A percentile compares a stretch with the other conserved stretches of the same genome.
phyloP scores from a whole-genome alignment of 1,140 invertebrate genomes.

The Drosophila equinoxialis region DNA sequence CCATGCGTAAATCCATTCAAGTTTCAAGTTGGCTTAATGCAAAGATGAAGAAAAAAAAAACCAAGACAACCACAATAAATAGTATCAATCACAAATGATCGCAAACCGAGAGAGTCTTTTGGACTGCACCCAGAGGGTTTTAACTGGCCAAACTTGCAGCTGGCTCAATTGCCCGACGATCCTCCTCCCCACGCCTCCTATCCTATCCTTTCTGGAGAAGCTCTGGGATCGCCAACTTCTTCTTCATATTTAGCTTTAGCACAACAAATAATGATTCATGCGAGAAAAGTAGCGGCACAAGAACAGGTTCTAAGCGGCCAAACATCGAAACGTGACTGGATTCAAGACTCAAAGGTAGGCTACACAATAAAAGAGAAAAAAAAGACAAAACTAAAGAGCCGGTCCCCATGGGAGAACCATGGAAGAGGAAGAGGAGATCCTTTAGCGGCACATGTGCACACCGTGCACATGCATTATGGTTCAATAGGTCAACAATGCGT shows the following conservation, averaged over 20 bases:
- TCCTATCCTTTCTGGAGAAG: background rate
- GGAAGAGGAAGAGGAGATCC: conserved; percentile 33
- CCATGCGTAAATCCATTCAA: conserved; percentile 39
- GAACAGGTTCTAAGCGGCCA: conserved; percentile 67
- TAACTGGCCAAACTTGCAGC: conserved; percentile 75
- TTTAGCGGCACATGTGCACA: conserved; percentile 69
- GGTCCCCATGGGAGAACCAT: background rate
- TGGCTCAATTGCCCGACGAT: conserved; percentile 49
- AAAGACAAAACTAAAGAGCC: conserved; percentile 4
- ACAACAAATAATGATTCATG: conserved; percentile 80
- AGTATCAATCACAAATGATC: conserved; percentile 79
- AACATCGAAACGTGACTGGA: conserved; percentile 56
- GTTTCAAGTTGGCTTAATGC: conserved; percentile 28
- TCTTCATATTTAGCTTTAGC: conserved; percentile 30
- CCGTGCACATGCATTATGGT: conserved; percentile 63
- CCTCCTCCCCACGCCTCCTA: conserved; percentile 15
- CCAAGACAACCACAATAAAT: conserved; percentile 71
- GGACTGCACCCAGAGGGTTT: conserved; percentile 60
- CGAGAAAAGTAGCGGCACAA: conserved; percentile 72
- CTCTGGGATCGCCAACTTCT: background rate
- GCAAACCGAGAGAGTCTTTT: conserved; percentile 62
- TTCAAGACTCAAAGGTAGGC: background rate
- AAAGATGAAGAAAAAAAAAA: conserved; percentile 12
- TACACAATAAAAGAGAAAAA: conserved; percentile 2
- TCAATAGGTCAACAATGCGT: conserved; percentile 81